Evolutionary conservation across 2,888 invertebrate species (phyloP), one percentile per base, ranked within the genome.

Genomic region (Rhogogaster chlorosoma): DNA sequence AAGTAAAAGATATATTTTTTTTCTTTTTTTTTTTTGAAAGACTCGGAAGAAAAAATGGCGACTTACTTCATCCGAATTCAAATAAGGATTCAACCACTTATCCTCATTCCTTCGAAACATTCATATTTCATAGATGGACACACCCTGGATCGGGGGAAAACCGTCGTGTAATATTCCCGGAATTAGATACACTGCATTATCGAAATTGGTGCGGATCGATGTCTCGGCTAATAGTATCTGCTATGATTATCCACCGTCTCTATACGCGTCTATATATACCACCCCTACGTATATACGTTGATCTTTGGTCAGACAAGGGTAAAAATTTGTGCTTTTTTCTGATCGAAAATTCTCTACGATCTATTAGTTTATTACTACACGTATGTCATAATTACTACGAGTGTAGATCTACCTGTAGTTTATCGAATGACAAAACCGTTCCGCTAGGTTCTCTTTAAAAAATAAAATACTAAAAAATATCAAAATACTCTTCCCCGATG

Each of bases 141-240:
- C 77, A 49, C 77, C 77, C 77, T 49, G 3, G 7, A 49, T 18
- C 6, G 1, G 7, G 18, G 26, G 67, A 15, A 45, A 32, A 53
- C 49, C 49, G 18, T 53, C 15, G 32, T 7, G 29, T 53, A 77
- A 29, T 80, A 38, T 80, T 80, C n/a, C 38, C 6, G 61, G 80
- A 57, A 80, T 80, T 61, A 80, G 57, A 80, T 80, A 61, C 80
- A 38, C 57, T 80, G 80, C 80, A 80, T 80, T 80, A 80, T 80
- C 80, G 80, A 57, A 80, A 80, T 80, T 80, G 80, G 57, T 61
- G 61, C 71, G 71, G 61, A 80, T 80, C 80, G 80, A 80, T 80
- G 12, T 36, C 15, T 15, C 49, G 45, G 49, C 77, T 77, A 77
- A 77, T 77, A 77, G 77, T 53, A 32, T 77, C 77, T 29, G 12